Evolutionary conservation across 2,113 vertebrate genomes (phyloP).

Genomic region (Macroglossus sobrinus): DNA sequence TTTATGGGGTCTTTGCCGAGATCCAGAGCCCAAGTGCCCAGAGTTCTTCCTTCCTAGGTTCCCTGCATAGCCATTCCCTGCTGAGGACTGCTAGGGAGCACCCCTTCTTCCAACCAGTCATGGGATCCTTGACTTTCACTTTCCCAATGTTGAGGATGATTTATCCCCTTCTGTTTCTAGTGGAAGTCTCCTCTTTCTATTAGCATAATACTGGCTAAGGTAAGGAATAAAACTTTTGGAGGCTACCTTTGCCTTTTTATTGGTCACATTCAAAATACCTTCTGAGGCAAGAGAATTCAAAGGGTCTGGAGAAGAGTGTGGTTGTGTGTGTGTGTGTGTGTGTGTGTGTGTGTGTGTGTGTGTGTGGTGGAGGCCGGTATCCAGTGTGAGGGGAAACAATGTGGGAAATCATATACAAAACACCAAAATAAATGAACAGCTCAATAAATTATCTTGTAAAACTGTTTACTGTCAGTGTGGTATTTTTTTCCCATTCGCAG

Average conservation of each 20-base stretch:
- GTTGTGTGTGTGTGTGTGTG: neutral
- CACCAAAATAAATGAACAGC: neutral
- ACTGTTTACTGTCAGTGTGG: neutral
- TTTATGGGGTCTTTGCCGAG: neutral
- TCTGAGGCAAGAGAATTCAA: neutral
- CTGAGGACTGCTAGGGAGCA: neutral
- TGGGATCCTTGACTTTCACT: neutral
- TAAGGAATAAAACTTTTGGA: neutral
- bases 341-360: neutral
- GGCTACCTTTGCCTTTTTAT: neutral
- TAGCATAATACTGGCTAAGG: neutral
- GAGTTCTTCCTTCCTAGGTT: neutral
- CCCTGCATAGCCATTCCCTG: neutral
- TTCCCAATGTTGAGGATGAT: neutral
- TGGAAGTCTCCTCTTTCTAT: neutral
- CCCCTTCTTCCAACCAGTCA: neutral
- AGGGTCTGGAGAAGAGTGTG: neutral
- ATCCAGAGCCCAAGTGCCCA: neutral
- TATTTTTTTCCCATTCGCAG: neutral
- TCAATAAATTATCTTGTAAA: neutral
- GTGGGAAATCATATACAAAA: neutral
- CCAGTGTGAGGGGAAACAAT: neutral
- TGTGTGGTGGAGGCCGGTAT: neutral
- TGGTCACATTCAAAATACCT: neutral
- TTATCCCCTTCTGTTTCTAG: neutral